phyloP scores from a whole-genome alignment of 2,888 invertebrate genomes.

The Sturmia bella region DNA sequence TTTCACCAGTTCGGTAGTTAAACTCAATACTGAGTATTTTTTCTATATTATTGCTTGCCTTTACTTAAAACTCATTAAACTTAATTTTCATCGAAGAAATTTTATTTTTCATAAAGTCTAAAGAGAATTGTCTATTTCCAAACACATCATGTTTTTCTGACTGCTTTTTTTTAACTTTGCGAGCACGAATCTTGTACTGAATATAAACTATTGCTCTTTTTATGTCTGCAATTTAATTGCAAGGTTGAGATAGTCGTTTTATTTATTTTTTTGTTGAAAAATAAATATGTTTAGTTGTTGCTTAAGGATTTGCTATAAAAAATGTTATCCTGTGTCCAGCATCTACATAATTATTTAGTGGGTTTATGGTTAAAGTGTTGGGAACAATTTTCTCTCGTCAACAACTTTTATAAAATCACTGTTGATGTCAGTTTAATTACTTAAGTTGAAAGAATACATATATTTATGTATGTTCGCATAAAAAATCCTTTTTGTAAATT shows the following conservation, averaged over 20 bases:
- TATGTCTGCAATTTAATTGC: constrained; percentile 55
- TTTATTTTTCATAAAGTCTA: not conserved
- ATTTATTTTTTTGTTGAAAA: too few species aligned
- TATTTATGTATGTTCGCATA: not conserved
- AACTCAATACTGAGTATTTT: too few species aligned
- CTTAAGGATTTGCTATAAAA: constrained; percentile 22
- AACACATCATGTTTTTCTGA: not conserved
- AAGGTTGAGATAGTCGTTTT: constrained; percentile 16
- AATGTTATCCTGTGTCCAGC: constrained; percentile 42
- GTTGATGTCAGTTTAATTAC: constrained; percentile 69
- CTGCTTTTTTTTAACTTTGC: constrained; percentile 2
- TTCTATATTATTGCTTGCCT: too few species aligned
- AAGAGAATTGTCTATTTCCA: not conserved
- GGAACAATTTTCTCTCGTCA: constrained; percentile 16
- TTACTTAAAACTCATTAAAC: constrained; percentile 57
- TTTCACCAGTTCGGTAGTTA: too few species aligned
- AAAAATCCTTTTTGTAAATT: constrained; percentile 27
- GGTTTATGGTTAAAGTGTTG: constrained; percentile 30
- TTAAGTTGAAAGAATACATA: constrained; percentile 62
- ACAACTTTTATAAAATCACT: constrained; percentile 52
- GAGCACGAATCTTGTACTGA: constrained; percentile 5
- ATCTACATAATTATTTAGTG: constrained; percentile 51
- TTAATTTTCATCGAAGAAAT: not conserved
- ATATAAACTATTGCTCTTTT: constrained; percentile 16
- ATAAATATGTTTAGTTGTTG: constrained; percentile 38